These are phyloP conservation scores for Neomorphus geoffroyi DNA, from an alignment of 2,797 vertebrate genomes.

Conservation along the genomic window DNA sequence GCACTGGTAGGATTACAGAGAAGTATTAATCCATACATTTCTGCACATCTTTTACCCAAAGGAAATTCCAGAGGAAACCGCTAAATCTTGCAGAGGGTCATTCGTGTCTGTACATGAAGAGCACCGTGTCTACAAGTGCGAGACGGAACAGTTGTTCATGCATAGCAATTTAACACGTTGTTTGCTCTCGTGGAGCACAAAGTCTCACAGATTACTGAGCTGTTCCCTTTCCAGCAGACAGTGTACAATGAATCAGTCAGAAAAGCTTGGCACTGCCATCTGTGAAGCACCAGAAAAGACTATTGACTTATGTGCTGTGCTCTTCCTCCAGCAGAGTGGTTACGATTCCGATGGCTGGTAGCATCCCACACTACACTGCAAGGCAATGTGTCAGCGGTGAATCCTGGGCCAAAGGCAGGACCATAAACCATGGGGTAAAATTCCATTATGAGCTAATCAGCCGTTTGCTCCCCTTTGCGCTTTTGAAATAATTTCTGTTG, in stretches of 20 bases:
- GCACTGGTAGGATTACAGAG: not conserved
- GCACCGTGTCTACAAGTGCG: not conserved
- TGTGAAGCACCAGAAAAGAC: not conserved
- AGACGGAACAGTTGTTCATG: not conserved
- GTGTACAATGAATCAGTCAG: not conserved
- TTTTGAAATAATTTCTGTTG: not conserved
- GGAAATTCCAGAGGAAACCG: not conserved
- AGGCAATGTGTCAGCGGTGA: not conserved
- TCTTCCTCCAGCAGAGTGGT: not conserved
- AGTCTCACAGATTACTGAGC: not conserved
- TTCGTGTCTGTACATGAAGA: fast-evolving
- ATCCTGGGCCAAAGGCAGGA: not conserved
- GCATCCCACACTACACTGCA: not conserved
- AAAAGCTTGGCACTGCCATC: not conserved
- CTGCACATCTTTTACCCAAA: not conserved
- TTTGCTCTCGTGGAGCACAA: not conserved
- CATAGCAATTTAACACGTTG: not conserved
- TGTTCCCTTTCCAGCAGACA: not conserved
- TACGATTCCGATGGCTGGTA: not conserved
- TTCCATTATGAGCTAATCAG: not conserved
- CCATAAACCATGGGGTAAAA: not conserved
- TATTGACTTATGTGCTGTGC: not conserved
- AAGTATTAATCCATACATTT: not conserved
- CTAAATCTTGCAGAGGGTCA: not conserved
- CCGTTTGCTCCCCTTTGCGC: not conserved